phyloP scores from a whole-genome alignment of 2,113 vertebrate species.

The Stigmatopora argus region DNA sequence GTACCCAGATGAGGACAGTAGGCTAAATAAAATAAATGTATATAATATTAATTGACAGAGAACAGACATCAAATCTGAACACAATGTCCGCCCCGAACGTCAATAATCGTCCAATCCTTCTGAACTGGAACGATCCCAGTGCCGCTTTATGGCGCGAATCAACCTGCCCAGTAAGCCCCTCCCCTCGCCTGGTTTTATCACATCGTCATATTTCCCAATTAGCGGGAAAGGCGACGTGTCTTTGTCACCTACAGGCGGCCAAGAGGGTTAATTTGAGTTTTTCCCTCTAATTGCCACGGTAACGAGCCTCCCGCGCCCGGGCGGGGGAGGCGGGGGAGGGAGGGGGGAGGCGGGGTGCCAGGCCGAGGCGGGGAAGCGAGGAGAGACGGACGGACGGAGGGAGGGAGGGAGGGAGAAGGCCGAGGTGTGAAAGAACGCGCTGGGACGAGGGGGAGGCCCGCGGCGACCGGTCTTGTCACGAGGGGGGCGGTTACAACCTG shows the following conservation, averaged over 20 bases:
- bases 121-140: background rate
- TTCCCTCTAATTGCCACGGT: slow-evolving; percentile 18
- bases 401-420: slow-evolving; percentile 6
- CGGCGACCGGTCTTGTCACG: background rate
- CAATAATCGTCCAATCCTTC: too few relatives aligned
- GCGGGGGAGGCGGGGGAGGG: background rate
- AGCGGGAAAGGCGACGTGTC: slow-evolving; percentile 9
- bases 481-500: slow-evolving; percentile 2
- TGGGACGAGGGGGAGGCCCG: slow-evolving; percentile 5
- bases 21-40: too few relatives aligned
- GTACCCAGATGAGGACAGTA: too few relatives aligned
- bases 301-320: slow-evolving; percentile 12
- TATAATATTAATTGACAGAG: too few relatives aligned
- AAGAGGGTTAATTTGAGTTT: slow-evolving; percentile 16
- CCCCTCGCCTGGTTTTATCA: background rate
- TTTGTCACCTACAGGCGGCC: slow-evolving; percentile 15
- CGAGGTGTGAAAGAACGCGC: slow-evolving; percentile 8
- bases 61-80: too few relatives aligned
- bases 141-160: background rate
- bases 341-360: background rate
- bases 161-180: background rate
- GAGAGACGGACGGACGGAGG: background rate
- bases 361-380: background rate
- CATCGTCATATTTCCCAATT: slow-evolving; percentile 12
- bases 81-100: too few relatives aligned